These are phyloP conservation scores for Pristionchus arcanus DNA, from an alignment of 2,888 invertebrate species.

Conservation along the genomic window DNA sequence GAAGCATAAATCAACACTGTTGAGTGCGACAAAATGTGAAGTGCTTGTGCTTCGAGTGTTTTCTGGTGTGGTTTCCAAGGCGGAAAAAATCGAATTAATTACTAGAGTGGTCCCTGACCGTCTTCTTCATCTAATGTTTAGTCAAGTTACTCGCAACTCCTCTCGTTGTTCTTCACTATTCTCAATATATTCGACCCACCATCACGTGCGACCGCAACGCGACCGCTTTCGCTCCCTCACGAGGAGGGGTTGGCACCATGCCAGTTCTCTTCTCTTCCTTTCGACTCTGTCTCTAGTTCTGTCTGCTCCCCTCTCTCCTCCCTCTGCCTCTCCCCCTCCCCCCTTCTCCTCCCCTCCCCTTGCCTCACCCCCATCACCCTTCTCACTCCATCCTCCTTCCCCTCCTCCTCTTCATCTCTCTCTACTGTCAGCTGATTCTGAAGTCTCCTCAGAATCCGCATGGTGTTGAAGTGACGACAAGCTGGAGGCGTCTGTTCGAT, in stretches of 20 bases:
- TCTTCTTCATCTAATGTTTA: background rate
- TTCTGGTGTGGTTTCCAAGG: background rate
- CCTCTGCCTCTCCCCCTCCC: background rate
- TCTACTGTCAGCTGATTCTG: constrained; percentile 52
- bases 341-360: background rate
- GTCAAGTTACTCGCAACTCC: constrained; percentile 23
- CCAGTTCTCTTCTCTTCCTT: constrained; percentile 39
- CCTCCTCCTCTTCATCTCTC: background rate
- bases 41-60: background rate
- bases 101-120: background rate
- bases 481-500: constrained; percentile 12
- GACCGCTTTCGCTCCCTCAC: background rate
- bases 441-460: constrained; percentile 39
- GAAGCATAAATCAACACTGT: constrained; percentile 31
- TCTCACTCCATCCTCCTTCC: background rate
- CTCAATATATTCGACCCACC: constrained; percentile 36
- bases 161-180: constrained; percentile 2
- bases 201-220: constrained; percentile 35
- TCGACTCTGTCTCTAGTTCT: constrained; percentile 48
- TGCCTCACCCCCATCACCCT: background rate
- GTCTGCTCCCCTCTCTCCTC: background rate
- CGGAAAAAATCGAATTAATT: background rate
- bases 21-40: background rate
- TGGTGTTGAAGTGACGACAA: constrained; percentile 14
- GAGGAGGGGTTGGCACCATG: background rate